These are phyloP conservation scores for Meriones psammophilus DNA, from an alignment of 2,797 vertebrate genomes.

Conservation along the genomic window DNA sequence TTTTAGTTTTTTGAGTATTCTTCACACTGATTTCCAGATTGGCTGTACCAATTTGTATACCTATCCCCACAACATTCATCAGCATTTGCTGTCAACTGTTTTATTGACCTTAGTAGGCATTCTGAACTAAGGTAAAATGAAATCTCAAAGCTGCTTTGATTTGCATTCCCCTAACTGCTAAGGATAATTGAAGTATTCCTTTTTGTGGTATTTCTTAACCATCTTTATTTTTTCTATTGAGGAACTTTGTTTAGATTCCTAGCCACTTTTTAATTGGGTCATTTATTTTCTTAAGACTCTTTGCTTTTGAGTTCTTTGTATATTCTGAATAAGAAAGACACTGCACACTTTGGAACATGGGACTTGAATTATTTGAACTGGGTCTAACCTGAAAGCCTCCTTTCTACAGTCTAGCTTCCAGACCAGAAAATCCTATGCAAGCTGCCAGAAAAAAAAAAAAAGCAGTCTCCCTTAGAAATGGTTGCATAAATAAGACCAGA, in stretches of 20 bases:
- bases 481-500: neutral
- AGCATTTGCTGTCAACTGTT: neutral
- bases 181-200: neutral
- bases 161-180: constrained; percentile 25
- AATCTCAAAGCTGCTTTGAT: constrained; percentile 45
- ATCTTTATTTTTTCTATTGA: neutral
- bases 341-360: neutral
- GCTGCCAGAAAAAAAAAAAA: neutral
- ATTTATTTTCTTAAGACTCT: neutral
- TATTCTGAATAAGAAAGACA: neutral
- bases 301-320: neutral
- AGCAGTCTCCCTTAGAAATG: neutral
- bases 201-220: neutral
- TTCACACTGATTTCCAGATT: constrained; percentile 29
- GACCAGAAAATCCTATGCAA: neutral
- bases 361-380: neutral
- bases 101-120: neutral
- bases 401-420: neutral
- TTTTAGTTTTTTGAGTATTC: constrained; percentile 40
- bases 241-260: neutral
- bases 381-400: neutral
- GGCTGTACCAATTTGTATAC: neutral
- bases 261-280: neutral
- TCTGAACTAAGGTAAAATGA: neutral
- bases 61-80: neutral